Base-by-base conservation (phyloP, 2,888 invertebrate genomes). In the Drosophila neonasuta region DNA sequence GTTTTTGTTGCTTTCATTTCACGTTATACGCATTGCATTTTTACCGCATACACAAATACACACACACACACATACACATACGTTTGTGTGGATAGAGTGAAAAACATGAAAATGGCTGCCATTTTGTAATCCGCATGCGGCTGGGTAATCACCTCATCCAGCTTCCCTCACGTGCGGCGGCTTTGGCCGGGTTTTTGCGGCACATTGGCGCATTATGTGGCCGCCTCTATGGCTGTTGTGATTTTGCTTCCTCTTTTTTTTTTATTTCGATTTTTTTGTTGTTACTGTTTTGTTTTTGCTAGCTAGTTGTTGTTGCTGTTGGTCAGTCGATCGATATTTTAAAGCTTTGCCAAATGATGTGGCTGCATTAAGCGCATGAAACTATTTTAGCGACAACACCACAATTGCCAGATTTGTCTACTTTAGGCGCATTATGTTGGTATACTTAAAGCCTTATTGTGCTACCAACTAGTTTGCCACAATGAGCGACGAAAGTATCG, bases 91-190 rank as follows among this genome's bases (percentile, higher is more conserved):
- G 15, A 36, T 30, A 29, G 60, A 44, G 55, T 30, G 48, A 56
- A 72, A 59, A 75, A 78, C 70, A 81, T 64, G 80, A 74, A 77
- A 85, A 73, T 77, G 86, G 82, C 85, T 68, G 86, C 86, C 86
- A 81, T 86, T 85, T 82, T 83, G 81, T 86, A 80, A 86, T 81
- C 83, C 85, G 82, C 79, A 77, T 81, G 86, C 79, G 86, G 83
- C 82, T 79, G 80, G 80, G 85, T 74, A 86, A 84, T 86, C 86
- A 84, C 77, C 72, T 59, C 67, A 68, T 62, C 50, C 71, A 64
- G 77, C 62, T 69, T 70, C 65, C 76, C 76, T 75, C 68, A 72
- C 80, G 80, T 85, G 80, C 66, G 70, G 74, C 74, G 70, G 85
- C 77, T 79, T 82, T 85, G 77, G 66, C 66, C 60, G 80, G 74